A percentile compares a stretch with the other conserved stretches of the same genome.
Conservation (phyloP, 2,888 invertebrate genomes). For the Prosapia bicincta region DNA sequence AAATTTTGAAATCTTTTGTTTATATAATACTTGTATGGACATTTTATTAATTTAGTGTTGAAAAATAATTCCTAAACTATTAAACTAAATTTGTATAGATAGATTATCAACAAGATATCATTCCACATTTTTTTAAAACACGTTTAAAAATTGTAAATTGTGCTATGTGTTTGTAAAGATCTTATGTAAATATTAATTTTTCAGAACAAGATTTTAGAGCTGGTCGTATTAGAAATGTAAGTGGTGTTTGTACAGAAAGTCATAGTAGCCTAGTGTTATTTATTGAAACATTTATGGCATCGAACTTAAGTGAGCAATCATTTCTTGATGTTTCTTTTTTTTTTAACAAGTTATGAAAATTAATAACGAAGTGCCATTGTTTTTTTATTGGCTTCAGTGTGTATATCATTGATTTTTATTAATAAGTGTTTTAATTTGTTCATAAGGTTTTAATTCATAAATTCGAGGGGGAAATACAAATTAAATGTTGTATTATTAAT, state of each 20-base stretch:
- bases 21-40: too few relatives aligned
- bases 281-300: background rate
- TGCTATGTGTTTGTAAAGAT: background rate
- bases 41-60: too few relatives aligned
- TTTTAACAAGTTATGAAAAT: background rate
- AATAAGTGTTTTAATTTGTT: background rate
- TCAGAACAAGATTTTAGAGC: background rate
- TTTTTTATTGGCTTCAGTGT: background rate
- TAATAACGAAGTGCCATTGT: background rate
- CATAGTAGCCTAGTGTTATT: background rate
- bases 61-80: too few relatives aligned
- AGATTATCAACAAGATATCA: background rate
- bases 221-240: background rate
- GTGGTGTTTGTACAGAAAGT: background rate
- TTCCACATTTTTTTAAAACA: background rate
- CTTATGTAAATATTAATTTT: background rate
- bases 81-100: too few relatives aligned
- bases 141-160: background rate
- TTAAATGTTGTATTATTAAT: background rate
- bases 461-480: background rate
- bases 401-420: background rate
- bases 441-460: background rate
- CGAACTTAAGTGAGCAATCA: background rate
- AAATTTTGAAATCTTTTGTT: too few relatives aligned
- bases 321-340: background rate